phyloP scores from a whole-genome alignment of 2,888 invertebrate species.

The Caenorhabditis sinica region DNA sequence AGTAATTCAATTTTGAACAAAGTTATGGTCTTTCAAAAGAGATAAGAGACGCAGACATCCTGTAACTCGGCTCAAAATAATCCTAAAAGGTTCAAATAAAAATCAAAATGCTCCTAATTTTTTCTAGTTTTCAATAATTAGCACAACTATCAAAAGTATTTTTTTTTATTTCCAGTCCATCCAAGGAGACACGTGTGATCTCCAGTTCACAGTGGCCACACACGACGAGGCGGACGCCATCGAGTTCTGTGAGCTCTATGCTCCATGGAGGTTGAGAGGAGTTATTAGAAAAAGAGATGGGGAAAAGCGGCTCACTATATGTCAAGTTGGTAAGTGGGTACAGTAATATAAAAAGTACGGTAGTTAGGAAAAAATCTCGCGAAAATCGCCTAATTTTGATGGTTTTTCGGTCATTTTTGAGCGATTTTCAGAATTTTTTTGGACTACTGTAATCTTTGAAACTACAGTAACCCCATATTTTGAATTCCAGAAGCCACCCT shows the following conservation, averaged over 20 bases:
- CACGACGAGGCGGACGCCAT: not conserved
- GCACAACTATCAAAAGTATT: too few relatives aligned
- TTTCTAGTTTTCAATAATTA: not conserved
- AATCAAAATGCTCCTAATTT: too few relatives aligned
- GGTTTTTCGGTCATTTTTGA: not conserved
- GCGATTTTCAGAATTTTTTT: not conserved
- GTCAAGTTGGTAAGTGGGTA: not conserved
- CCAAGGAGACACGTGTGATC: conserved; percentile 5
- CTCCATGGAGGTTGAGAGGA: conserved; percentile 9
- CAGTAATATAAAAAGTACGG: too few relatives aligned
- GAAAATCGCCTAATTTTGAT: too few relatives aligned
- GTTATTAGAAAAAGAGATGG: not conserved
- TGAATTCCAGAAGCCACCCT: not conserved
- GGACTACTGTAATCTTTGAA: not conserved
- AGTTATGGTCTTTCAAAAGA: too few relatives aligned
- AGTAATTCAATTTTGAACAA: too few relatives aligned
- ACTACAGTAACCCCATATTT: not conserved
- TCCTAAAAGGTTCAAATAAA: too few relatives aligned
- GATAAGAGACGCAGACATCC: too few relatives aligned
- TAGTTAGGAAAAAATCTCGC: too few relatives aligned
- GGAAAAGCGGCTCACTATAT: not conserved
- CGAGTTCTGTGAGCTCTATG: conserved; percentile 17
- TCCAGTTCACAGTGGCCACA: not conserved
- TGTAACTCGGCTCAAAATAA: too few relatives aligned
- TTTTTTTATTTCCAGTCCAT: not conserved